Conservation (phyloP, 2,888 invertebrate genomes). For the Pterobdella sp. region DNA sequence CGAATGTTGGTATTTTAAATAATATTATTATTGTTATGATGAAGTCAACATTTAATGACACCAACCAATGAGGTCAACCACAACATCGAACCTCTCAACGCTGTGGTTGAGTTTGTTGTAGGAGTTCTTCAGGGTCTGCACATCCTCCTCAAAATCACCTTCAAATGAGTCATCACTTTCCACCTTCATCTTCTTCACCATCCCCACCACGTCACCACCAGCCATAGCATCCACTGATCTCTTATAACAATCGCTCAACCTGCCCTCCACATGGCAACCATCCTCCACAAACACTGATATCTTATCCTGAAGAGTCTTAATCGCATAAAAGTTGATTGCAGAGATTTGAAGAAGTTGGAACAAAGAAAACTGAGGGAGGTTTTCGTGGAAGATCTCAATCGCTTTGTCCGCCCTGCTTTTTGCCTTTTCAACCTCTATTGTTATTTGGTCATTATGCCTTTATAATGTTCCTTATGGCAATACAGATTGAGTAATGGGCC, state of each 20-base stretch:
- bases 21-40: too few species aligned
- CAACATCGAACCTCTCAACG: conserved; percentile 9
- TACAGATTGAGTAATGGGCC: too few species aligned
- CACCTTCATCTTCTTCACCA: not conserved
- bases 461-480: too few species aligned
- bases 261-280: not conserved
- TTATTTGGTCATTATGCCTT: not conserved
- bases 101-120: not conserved
- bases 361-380: not conserved
- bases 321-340: conserved; percentile 8
- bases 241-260: not conserved
- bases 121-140: not conserved
- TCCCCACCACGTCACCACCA: not conserved
- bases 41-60: too few species aligned
- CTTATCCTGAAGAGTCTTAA: not conserved
- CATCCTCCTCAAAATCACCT: not conserved
- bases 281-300: not conserved
- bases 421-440: not conserved
- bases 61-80: not conserved
- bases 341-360: conserved; percentile 8
- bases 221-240: not conserved
- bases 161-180: conserved; percentile 5
- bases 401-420: not conserved
- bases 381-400: not conserved
- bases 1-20: too few species aligned